Evolutionary conservation across 2,888 invertebrate species (phyloP), one percentile per base, ranked within the genome.

Genomic region (Acrobasis suavella): DNA sequence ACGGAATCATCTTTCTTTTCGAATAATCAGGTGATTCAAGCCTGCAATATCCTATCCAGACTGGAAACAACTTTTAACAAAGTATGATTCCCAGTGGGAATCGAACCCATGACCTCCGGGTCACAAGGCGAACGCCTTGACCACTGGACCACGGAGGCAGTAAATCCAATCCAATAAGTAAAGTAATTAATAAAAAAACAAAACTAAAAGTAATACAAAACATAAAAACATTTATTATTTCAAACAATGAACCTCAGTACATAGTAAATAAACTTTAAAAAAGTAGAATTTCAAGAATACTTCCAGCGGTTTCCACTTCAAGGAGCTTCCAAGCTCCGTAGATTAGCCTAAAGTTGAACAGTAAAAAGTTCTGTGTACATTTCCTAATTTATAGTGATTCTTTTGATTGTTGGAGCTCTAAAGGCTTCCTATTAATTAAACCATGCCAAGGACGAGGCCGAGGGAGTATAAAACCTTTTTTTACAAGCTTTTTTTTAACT

Each of bases 331-430:
- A 56, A 56, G 42, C 39, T 56, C 1, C 22, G 42, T 46, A 56
- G 56, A 46, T 56, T 46, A 56, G 56, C 56, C 56, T 42, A 42
- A 56, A 56, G 46, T 56, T 56, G 22, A 16, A 42, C 56, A 56
- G 46, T 56, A 14, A 42, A 54, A 56, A 56, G 56, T 56, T 56
- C 6, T 14, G 42, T 56, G 14, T 46, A 42, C 22, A 22, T 46
- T 56, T 46, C 56, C 39, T 56, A 56, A 56, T 56, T 56, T 56
- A 56, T 56, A 42, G 56, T 42, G 56, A 42, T 56, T 56, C 56
- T 56, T 42, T 14, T n/a, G n/a, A 22, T 56, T 42, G 56, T 56
- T 54, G 38, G 54, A 15, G 14, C 16, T 56, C 42, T 14, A 14
- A 42, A 42, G 12, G 9, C 12, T 56, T 56, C 56, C 56, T 56